Percentiles rank a stretch among this genome's conserved stretches.
Conservation (phyloP, 2,113 vertebrate species). For the cattle (Bos taurus) region DNA sequence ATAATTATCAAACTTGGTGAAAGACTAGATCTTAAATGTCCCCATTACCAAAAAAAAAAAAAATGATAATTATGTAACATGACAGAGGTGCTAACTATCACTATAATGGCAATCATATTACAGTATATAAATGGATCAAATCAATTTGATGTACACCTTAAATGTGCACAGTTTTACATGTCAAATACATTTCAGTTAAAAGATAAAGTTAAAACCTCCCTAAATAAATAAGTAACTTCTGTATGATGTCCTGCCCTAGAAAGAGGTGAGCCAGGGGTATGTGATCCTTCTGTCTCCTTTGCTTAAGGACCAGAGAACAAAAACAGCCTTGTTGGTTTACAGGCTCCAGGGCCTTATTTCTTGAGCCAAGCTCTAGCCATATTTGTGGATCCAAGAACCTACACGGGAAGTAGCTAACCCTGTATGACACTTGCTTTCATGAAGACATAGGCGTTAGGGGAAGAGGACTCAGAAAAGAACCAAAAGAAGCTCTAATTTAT, state of each 20-base stretch:
- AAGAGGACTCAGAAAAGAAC: not conserved
- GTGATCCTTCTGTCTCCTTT: not conserved
- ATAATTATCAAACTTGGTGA: not conserved
- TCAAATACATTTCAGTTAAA: not conserved
- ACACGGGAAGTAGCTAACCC: not conserved
- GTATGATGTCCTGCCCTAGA: not conserved
- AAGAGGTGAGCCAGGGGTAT: not conserved
- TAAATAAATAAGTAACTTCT: not conserved
- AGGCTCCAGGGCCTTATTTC: not conserved
- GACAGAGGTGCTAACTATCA: not conserved
- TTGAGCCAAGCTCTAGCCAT: not conserved
- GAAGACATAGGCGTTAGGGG: not conserved
- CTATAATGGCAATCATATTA: not conserved
- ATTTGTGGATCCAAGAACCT: not conserved
- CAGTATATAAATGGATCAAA: not conserved
- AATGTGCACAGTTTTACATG: not conserved
- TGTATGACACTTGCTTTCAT: not conserved
- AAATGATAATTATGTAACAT: not conserved
- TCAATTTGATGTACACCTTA: not conserved
- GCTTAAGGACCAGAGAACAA: not conserved
- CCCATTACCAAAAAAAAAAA: not conserved
- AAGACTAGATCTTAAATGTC: not conserved
- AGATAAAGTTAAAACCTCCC: not conserved
- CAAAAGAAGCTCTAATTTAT: not conserved
- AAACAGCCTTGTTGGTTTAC: not conserved